These are phyloP conservation scores for Cottus gobio DNA, from an alignment of 2,113 vertebrate genomes.

Conservation along the genomic window DNA sequence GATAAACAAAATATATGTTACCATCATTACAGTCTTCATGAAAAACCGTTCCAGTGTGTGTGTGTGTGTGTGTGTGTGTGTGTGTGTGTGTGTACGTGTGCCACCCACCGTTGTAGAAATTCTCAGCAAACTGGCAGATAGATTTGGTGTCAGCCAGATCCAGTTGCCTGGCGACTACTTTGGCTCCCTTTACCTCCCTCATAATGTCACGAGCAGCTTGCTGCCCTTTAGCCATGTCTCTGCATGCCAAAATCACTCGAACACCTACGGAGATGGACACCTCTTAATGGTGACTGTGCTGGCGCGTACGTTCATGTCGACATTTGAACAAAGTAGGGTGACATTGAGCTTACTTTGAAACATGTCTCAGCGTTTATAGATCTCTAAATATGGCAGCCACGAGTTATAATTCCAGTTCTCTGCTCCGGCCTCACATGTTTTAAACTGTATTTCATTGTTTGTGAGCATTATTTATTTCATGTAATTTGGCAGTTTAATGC, in stretches of 20 bases:
- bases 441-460: neutral
- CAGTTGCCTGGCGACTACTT: conserved; percentile 76
- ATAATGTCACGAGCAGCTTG: conserved; percentile 75
- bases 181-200: conserved; percentile 69
- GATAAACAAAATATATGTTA: conserved; percentile 40
- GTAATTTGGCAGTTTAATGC: neutral
- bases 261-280: conserved; percentile 62
- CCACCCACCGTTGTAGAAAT: conserved; percentile 79
- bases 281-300: neutral
- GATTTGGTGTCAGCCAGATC: conserved; percentile 83
- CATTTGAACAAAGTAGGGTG: neutral
- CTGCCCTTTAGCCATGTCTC: conserved; percentile 78
- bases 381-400: neutral
- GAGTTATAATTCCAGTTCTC: neutral
- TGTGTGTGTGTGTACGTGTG: neutral
- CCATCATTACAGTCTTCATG: neutral
- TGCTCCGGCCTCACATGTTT: neutral
- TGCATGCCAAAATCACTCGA: conserved; percentile 80
- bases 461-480: neutral
- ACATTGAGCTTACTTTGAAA: conserved; percentile 3
- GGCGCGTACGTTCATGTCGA: conserved; percentile 17
- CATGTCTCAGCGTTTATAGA: neutral
- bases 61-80: neutral
- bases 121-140: conserved; percentile 82
- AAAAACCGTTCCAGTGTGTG: neutral